phyloP scores from a whole-genome alignment of 2,113 vertebrate genomes.

The Gnathonemus longibarbis region DNA sequence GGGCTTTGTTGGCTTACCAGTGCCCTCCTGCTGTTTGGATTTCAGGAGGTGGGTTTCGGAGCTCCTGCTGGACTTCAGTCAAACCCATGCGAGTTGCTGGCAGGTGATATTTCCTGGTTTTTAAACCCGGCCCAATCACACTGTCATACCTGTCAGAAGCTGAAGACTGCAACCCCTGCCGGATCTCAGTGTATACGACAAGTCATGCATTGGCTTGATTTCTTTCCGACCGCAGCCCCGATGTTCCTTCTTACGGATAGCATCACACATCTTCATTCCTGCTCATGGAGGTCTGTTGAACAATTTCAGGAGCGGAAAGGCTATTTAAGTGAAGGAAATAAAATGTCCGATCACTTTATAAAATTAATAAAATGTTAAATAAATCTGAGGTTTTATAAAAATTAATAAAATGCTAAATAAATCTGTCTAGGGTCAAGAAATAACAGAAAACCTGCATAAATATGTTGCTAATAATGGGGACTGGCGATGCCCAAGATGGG shows the following conservation, averaged over 20 bases:
- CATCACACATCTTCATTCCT: not conserved
- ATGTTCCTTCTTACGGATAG: not conserved
- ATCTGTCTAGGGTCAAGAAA: not conserved
- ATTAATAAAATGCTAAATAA: not conserved
- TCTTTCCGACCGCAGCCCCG: not conserved
- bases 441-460: not conserved
- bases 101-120: not conserved
- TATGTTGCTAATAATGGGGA: not conserved
- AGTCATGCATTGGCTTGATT: not conserved
- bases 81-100: not conserved
- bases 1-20: not conserved
- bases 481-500: not conserved
- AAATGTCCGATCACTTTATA: not conserved
- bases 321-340: not conserved
- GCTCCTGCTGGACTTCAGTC: not conserved
- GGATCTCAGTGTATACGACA: not conserved
- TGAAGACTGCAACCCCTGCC: not conserved
- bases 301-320: not conserved
- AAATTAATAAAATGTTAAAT: not conserved
- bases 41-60: not conserved
- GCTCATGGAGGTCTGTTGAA: not conserved
- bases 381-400: not conserved
- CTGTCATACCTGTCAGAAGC: not conserved
- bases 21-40: not conserved
- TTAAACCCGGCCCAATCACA: not conserved